Percentiles rank a stretch among this genome's conserved stretches.
These are phyloP conservation scores for Acipenser oxyrinchus DNA, from an alignment of 2,797 vertebrate genomes.

Conservation along the genomic window DNA sequence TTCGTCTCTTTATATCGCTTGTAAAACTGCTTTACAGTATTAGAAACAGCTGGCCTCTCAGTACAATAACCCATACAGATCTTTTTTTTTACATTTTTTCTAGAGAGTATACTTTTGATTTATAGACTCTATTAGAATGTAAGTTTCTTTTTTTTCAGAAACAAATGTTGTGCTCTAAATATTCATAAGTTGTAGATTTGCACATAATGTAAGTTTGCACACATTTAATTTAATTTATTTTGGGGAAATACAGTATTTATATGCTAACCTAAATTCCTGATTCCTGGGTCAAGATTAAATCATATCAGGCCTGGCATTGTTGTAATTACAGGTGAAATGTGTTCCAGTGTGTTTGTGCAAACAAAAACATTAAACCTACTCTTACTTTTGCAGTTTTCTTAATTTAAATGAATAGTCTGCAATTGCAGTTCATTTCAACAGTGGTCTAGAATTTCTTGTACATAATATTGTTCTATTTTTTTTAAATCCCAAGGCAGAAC, in stretches of 20 bases:
- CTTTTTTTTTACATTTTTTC: constrained; percentile 62
- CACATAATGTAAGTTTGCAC: constrained; percentile 20
- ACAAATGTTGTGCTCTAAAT: constrained; percentile 59
- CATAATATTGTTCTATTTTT: too few relatives aligned
- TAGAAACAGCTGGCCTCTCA: constrained; percentile 73
- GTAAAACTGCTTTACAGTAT: constrained; percentile 91
- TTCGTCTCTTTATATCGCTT: constrained; percentile 80
- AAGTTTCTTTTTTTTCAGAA: constrained; percentile 75
- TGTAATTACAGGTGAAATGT: neutral
- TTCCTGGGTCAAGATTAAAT: neutral
- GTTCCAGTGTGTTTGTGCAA: neutral
- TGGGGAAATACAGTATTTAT: constrained; percentile 7
- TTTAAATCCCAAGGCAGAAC: too few relatives aligned
- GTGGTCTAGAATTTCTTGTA: too few relatives aligned
- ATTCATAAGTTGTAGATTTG: constrained; percentile 60
- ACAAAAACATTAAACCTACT: too few relatives aligned
- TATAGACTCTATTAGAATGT: constrained; percentile 75
- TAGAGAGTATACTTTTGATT: constrained; percentile 68
- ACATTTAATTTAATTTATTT: constrained; percentile 12
- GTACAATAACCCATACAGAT: constrained; percentile 69
- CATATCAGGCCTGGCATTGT: neutral
- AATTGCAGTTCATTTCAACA: too few relatives aligned
- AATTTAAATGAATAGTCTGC: too few relatives aligned
- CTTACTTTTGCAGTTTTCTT: too few relatives aligned
- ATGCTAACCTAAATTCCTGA: constrained; percentile 7